Percentiles rank a stretch among this genome's conserved stretches.
These are phyloP conservation scores for Mus caroli DNA, from an alignment of 2,797 vertebrate genomes.

Conservation along the genomic window DNA sequence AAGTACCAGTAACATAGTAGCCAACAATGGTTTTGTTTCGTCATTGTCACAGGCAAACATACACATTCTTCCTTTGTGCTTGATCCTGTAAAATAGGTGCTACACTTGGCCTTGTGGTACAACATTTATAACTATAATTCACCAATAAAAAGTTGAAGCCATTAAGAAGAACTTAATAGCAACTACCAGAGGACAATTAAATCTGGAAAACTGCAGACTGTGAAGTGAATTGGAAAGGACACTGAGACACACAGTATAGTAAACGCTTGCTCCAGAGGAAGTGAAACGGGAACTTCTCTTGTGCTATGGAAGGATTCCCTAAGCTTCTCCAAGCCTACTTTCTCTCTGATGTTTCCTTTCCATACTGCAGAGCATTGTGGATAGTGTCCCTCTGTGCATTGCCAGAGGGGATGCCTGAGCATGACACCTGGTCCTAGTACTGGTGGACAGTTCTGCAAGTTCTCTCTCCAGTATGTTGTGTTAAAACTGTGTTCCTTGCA, in stretches of 20 bases:
- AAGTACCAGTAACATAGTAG: conserved; percentile 76
- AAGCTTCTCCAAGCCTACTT: conserved; percentile 70
- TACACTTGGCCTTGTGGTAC: conserved; percentile 70
- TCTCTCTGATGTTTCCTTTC: conserved; percentile 90
- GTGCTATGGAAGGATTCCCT: conserved; percentile 42
- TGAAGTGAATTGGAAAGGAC: conserved; percentile 72
- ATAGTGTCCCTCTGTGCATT: conserved; percentile 92
- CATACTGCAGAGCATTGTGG: conserved; percentile 92
- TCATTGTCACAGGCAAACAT: conserved; percentile 54
- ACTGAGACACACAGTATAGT: conserved; percentile 53
- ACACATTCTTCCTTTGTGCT: conserved; percentile 53
- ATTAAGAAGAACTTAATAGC: conserved; percentile 78
- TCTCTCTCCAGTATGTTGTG: conserved; percentile 92
- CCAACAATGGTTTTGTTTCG: conserved; percentile 64
- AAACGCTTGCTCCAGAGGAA: conserved; percentile 45
- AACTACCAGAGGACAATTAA: conserved; percentile 54
- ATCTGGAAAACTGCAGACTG: conserved; percentile 53
- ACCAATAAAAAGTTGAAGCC: conserved; percentile 77
- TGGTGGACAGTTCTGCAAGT: conserved; percentile 91
- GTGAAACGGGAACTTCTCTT: neutral
- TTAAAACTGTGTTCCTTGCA: conserved; percentile 93
- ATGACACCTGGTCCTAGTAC: conserved; percentile 92
- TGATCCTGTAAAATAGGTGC: conserved; percentile 64
- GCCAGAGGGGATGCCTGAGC: conserved; percentile 91
- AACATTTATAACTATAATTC: conserved; percentile 81